phyloP scores from a whole-genome alignment of 2,113 vertebrate species.

The Diphyllodes magnificus region DNA sequence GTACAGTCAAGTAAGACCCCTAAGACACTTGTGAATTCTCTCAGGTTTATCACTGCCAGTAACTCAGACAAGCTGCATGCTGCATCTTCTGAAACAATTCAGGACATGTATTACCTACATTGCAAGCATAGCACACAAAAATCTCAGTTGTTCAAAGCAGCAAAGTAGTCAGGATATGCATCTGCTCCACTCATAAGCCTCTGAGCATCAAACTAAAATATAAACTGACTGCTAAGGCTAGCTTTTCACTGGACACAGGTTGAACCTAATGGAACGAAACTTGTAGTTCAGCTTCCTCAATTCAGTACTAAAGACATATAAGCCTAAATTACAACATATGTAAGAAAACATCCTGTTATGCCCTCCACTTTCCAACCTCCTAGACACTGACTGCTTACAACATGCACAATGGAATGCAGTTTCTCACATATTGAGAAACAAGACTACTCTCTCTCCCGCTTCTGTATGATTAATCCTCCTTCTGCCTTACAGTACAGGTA shows the following conservation, averaged over 20 bases:
- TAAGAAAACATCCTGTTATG: not conserved
- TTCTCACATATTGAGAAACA: not conserved
- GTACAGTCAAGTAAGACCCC: not conserved
- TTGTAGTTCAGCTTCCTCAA: not conserved
- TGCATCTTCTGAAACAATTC: not conserved
- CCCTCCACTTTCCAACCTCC: not conserved
- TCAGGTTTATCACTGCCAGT: not conserved
- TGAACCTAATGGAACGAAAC: not conserved
- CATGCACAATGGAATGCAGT: not conserved
- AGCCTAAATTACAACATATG: accelerated
- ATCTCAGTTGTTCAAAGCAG: not conserved
- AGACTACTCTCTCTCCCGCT: not conserved
- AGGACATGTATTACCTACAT: not conserved
- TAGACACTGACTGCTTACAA: not conserved
- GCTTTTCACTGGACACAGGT: not conserved
- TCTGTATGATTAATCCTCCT: not conserved
- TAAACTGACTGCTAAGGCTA: not conserved
- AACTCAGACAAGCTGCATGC: accelerated
- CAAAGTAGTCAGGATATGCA: not conserved
- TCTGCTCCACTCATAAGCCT: not conserved
- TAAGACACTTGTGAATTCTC: not conserved
- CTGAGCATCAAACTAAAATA: not conserved
- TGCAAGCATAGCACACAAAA: not conserved
- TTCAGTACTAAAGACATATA: not conserved
- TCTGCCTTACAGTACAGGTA: not conserved